phyloP scores from a whole-genome alignment of 1,140 invertebrate genomes.

The Cydia strobilella region DNA sequence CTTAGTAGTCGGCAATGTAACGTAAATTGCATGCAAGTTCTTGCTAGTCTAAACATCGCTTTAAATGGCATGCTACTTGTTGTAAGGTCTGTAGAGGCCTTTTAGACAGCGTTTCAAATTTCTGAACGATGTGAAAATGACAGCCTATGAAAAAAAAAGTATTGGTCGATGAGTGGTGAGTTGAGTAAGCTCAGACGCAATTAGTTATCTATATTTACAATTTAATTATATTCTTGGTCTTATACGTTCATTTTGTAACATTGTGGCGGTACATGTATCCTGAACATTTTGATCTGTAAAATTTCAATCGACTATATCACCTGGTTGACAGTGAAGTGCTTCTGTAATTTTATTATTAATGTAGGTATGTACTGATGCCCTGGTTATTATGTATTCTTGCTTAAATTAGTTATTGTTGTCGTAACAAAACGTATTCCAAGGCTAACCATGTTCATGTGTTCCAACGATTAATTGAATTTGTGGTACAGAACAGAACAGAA shows the following conservation, averaged over 20 bases:
- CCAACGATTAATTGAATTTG: constrained; percentile 20
- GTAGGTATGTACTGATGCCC: constrained; percentile 22
- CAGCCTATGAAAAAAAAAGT: constrained; percentile 5
- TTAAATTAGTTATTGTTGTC: constrained; percentile 29
- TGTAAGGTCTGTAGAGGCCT: no score
- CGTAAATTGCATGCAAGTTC: no score
- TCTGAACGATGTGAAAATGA: constrained; percentile 16
- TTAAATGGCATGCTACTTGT: no score
- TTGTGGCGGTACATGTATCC: not conserved
- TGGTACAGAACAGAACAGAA: no score
- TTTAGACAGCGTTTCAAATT: not conserved
- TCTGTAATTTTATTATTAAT: constrained; percentile 27
- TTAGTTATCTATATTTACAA: constrained; percentile 16
- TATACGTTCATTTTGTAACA: constrained; percentile 18
- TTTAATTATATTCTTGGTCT: constrained; percentile 14
- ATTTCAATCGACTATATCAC: not conserved
- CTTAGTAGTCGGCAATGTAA: no score
- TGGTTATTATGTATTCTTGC: constrained; percentile 18
- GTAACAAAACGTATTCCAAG: constrained; percentile 13
- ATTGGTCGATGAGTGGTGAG: constrained; percentile 25
- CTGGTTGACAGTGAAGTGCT: not conserved
- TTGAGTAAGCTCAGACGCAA: constrained; percentile 25
- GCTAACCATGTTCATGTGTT: constrained; percentile 26
- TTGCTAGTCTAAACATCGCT: no score
- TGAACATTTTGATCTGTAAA: not conserved